Percentiles rank a stretch among this genome's conserved stretches.
These are phyloP conservation scores for Hofmannophila pseudospretella DNA, from an alignment of 2,888 invertebrate species.

Conservation along the genomic window DNA sequence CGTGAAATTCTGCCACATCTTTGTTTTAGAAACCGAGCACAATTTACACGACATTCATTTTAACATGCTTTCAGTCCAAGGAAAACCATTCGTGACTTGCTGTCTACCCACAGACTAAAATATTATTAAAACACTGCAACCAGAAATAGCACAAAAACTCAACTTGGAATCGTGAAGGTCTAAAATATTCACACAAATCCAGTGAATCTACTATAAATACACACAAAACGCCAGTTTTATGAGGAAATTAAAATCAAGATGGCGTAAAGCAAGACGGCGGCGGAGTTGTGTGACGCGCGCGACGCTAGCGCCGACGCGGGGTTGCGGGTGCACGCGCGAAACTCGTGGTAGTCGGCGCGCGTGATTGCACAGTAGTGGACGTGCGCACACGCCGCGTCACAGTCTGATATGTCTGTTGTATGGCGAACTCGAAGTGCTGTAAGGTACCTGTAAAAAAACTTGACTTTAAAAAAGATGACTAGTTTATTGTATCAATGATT, in stretches of 20 bases:
- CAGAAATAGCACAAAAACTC: too few relatives aligned
- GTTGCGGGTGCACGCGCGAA: conserved; percentile 87
- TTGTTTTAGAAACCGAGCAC: not conserved
- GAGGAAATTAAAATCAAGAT: conserved; percentile 55
- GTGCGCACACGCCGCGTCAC: conserved; percentile 86
- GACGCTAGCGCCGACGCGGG: conserved; percentile 87
- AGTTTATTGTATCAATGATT: too few relatives aligned
- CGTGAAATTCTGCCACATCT: not conserved
- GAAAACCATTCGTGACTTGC: too few relatives aligned
- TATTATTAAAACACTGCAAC: too few relatives aligned
- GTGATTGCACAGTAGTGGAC: conserved; percentile 94
- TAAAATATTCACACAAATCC: not conserved
- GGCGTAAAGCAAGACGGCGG: conserved; percentile 64
- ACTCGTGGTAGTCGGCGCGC: conserved; percentile 88
- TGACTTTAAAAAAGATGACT: not conserved
- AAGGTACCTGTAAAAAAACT: conserved; percentile 80
- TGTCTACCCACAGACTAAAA: too few relatives aligned
- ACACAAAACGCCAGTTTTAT: conserved; percentile 21
- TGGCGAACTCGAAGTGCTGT: conserved; percentile 85
- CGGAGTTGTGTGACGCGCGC: conserved; percentile 63
- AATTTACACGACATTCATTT: not conserved
- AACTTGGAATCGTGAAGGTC: too few relatives aligned
- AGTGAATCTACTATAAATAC: not conserved
- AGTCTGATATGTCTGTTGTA: conserved; percentile 69
- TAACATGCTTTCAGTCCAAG: too few relatives aligned